Base-by-base conservation (phyloP, 1,140 invertebrate species). In the Augochlora pura region DNA sequence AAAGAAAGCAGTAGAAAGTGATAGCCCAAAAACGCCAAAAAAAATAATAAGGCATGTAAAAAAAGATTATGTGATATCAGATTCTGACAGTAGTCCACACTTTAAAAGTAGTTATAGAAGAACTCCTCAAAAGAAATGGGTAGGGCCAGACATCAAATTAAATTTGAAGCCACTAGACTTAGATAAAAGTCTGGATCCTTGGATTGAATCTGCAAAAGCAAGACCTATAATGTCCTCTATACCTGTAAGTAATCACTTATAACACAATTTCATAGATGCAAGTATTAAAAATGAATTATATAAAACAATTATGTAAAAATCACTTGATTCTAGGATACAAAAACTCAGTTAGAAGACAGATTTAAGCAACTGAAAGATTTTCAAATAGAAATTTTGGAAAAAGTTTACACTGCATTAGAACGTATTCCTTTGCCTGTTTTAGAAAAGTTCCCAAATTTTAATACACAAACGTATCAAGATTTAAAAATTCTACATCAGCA, bases 371-470 rank as follows among this genome's bases (percentile, higher is more conserved):
- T 93, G 0, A 86, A 88, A n/a, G 82, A 87, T 75, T 75, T 92
- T 3, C 86, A 91, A 75, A 86, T 87, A 12, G 86, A 92, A 74
- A 81, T 92, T 52, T 71, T 88, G 7, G 90, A 91, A 27, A 92
- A 91, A 74, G 89, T 90, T 77, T 85, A 74, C 12, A 65, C 23
- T 3, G 86, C 88, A 0, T 73, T 92, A 1, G 85, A 84, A 21
- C 85, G 84, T 60, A 92, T 93, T 21, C 92, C 92, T 38, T 21
- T 91, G 5, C 64, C 81, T n/a, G 76, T 92, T 21, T 63, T 92
- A 14, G 77, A 88, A 66, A 80, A 90, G 27, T 90, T 92, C 85
- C 91, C 91, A 12, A 82, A 88, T 32, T 93, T 91, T 74, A 83
- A 92, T 73, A 9, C 27, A 2, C 79, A 82, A 16, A 68, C 79